Percentiles rank a stretch among this genome's conserved stretches.
Evolutionary conservation across 1,140 invertebrate species (phyloP).

Genomic region (Magallana angulata): DNA sequence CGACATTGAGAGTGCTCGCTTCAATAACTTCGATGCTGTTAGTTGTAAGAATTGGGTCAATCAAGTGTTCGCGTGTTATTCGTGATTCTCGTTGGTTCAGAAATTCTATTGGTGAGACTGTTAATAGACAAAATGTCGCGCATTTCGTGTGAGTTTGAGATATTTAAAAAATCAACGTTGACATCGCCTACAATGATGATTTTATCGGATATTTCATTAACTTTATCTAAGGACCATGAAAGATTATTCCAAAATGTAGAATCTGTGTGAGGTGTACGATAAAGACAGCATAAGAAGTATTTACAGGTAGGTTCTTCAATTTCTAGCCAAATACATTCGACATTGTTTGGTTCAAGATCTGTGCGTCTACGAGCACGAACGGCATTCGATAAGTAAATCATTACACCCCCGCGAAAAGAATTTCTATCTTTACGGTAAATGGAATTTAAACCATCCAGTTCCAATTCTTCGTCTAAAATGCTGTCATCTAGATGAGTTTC

Average conservation of each 20-base stretch:
- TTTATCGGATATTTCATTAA: slow-evolving; percentile 37
- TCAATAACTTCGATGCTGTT: too few relatives aligned
- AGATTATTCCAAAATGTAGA: slow-evolving; percentile 21
- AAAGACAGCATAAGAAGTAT: slow-evolving; percentile 19
- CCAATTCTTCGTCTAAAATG: too few relatives aligned
- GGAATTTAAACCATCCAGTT: too few relatives aligned
- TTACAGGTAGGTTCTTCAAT: neutral
- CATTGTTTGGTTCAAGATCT: slow-evolving; percentile 32
- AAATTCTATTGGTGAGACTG: slow-evolving; percentile 25
- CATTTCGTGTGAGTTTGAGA: slow-evolving; percentile 5
- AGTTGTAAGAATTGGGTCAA: slow-evolving; percentile 37
- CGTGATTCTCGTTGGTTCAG: slow-evolving; percentile 35
- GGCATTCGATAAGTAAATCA: slow-evolving; percentile 28
- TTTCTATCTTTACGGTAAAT: slow-evolving; percentile 39
- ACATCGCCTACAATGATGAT: slow-evolving; percentile 47
- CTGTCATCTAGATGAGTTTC: too few relatives aligned
- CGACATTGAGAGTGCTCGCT: neutral
- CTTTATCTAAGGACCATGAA: slow-evolving; percentile 7
- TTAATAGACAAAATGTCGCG: neutral
- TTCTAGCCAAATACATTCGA: slow-evolving; percentile 47
- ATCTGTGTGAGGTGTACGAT: slow-evolving; percentile 18
- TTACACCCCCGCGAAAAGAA: slow-evolving; percentile 29
- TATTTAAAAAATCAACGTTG: slow-evolving; percentile 29
- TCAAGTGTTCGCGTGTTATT: slow-evolving; percentile 7
- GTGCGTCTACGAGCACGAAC: neutral